These are phyloP conservation scores for Heliopora coerulea DNA, from an alignment of 92 coral and sea anemone genomes.

Conservation along the genomic window DNA sequence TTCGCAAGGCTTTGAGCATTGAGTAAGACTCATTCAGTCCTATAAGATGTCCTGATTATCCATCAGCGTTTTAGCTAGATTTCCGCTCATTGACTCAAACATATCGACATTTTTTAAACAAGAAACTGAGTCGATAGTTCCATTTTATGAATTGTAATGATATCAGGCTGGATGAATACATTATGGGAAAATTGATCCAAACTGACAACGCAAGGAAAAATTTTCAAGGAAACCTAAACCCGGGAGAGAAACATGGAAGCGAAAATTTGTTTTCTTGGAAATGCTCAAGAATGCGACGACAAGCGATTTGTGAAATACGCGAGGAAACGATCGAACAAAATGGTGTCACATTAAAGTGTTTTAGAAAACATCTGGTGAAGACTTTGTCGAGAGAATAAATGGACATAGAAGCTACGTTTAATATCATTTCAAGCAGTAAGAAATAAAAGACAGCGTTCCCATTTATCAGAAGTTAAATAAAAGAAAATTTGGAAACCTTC, in stretches of 20 bases:
- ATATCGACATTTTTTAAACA: neutral
- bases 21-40: too few relatives aligned
- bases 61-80: neutral
- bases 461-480: too few relatives aligned
- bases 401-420: too few relatives aligned
- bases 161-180: neutral
- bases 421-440: too few relatives aligned
- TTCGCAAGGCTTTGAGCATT: neutral
- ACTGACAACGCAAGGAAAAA: neutral
- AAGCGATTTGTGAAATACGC: constrained; percentile 31
- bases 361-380: constrained; percentile 33
- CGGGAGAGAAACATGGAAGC: neutral
- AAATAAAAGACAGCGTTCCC: too few relatives aligned
- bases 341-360: constrained; percentile 22
- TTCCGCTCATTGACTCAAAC: too few relatives aligned
- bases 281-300: constrained; percentile 21
- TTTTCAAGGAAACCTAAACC: neutral
- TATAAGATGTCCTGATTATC: neutral
- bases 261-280: neutral
- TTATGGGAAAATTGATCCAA: neutral
- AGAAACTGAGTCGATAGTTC: neutral
- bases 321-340: constrained; percentile 9
- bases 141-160: neutral
- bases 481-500: too few relatives aligned
- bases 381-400: neutral